Evolutionary conservation across 1,140 invertebrate genomes (phyloP).

Genomic region (Lasaia peninsularis): DNA sequence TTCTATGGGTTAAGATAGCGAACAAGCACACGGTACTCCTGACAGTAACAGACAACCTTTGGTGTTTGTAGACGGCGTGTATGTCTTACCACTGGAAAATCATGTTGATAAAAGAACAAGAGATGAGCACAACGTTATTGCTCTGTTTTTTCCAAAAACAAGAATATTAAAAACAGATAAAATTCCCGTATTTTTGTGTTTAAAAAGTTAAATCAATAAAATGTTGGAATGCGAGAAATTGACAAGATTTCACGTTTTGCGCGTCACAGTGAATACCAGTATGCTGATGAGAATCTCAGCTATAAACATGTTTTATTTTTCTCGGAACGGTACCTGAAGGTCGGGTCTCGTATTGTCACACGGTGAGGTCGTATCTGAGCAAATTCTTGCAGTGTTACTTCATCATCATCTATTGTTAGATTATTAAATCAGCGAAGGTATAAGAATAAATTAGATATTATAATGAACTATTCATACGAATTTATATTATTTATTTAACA

Average conservation of each 20-base stretch:
- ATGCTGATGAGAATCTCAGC: neutral
- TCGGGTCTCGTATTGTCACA: slow-evolving; percentile 38
- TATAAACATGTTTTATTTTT: slow-evolving; percentile 22
- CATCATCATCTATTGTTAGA: slow-evolving; percentile 27
- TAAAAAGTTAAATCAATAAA: neutral
- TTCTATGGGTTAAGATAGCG: too few species aligned
- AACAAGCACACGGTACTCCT: too few species aligned
- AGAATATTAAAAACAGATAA: too few species aligned
- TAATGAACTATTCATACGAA: too few species aligned
- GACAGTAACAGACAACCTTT: too few species aligned
- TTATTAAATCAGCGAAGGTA: neutral
- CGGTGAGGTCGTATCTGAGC: slow-evolving; percentile 37
- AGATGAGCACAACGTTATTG: too few species aligned
- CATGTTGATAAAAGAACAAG: too few species aligned
- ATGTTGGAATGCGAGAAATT: slow-evolving; percentile 2
- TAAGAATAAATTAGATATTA: too few species aligned
- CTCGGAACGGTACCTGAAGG: slow-evolving; percentile 42
- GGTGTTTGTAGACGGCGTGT: too few species aligned
- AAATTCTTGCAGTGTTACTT: slow-evolving; percentile 50
- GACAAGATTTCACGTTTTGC: slow-evolving; percentile 3
- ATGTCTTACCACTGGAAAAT: too few species aligned
- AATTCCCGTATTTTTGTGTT: neutral
- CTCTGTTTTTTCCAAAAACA: too few species aligned
- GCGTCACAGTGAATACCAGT: neutral
- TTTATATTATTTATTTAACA: too few species aligned